phyloP scores from a whole-genome alignment of 1,140 invertebrate species.

The Coelopa frigida region DNA sequence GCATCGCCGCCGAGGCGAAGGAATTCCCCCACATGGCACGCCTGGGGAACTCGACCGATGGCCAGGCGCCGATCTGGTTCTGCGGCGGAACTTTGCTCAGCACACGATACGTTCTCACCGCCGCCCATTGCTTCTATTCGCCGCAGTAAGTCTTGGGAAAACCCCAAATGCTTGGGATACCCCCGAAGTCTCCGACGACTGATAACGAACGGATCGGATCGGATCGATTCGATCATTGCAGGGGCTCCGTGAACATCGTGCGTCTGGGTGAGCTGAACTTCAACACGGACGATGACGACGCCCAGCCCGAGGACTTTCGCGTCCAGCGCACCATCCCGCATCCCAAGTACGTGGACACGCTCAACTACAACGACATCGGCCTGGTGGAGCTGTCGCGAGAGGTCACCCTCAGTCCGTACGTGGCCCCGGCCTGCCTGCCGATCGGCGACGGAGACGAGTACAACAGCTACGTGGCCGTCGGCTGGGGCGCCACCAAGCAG shows the following conservation, averaged over 20 bases:
- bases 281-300: constrained; percentile 42
- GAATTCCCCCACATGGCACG: constrained; percentile 13
- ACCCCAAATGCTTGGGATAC: no score
- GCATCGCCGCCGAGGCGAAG: constrained; percentile 15
- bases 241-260: constrained; percentile 33
- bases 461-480: constrained; percentile 43
- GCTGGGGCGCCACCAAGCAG: constrained; percentile 49
- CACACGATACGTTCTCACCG: constrained; percentile 39
- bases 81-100: constrained; percentile 45
- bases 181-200: no score
- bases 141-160: constrained; percentile 4
- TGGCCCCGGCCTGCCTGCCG: constrained; percentile 50
- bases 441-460: constrained; percentile 21
- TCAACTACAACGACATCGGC: constrained; percentile 54
- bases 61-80: constrained; percentile 21
- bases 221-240: constrained; percentile 7
- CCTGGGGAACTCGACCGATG: not conserved
- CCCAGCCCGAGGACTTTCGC: constrained; percentile 40
- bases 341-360: constrained; percentile 45
- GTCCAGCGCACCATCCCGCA: constrained; percentile 47
- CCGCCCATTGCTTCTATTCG: constrained; percentile 38
- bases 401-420: constrained; percentile 47
- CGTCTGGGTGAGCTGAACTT: constrained; percentile 51
- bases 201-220: no score
- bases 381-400: constrained; percentile 45